Evolutionary conservation across 2,797 vertebrate species (phyloP).

Genomic region (Poecilia wingei): DNA sequence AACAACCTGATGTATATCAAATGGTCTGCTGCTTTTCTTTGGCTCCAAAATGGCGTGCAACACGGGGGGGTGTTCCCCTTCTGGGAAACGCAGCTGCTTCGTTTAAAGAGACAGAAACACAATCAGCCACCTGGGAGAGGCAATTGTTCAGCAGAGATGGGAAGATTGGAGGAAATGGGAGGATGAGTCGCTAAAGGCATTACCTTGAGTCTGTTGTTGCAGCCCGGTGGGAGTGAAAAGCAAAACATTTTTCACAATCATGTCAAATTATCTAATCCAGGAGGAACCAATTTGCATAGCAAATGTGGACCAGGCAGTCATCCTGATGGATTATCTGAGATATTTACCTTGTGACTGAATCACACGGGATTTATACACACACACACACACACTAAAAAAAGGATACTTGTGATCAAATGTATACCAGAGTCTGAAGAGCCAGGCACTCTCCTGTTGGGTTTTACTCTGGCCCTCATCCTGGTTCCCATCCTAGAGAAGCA

Average conservation of each 20-base stretch:
- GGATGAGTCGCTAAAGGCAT: constrained; percentile 17
- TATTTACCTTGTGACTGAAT: background rate
- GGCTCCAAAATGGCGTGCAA: constrained; percentile 21
- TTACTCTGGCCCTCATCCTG: constrained; percentile 86
- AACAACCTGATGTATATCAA: background rate
- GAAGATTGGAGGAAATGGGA: constrained; percentile 16
- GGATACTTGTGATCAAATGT: constrained; percentile 99
- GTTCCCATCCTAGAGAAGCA: constrained; percentile 83
- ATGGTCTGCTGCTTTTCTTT: constrained; percentile 10
- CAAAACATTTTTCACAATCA: background rate
- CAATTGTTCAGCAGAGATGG: constrained; percentile 27
- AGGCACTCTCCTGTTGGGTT: constrained; percentile 96
- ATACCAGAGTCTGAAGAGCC: constrained; percentile 98
- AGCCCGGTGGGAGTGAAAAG: background rate
- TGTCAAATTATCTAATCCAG: background rate
- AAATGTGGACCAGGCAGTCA: background rate
- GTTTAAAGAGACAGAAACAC: constrained; percentile 24
- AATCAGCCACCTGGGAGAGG: constrained; percentile 49
- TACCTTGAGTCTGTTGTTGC: constrained; percentile 14
- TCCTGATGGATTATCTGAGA: background rate
- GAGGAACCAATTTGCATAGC: constrained; percentile 3
- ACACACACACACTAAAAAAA: constrained; percentile 61
- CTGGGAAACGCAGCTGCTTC: constrained; percentile 46
- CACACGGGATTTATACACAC: background rate
- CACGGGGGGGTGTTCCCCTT: constrained; percentile 4